Evolutionary conservation across 2,888 invertebrate genomes (phyloP).

Genomic region (Lampropteryx suffumata): DNA sequence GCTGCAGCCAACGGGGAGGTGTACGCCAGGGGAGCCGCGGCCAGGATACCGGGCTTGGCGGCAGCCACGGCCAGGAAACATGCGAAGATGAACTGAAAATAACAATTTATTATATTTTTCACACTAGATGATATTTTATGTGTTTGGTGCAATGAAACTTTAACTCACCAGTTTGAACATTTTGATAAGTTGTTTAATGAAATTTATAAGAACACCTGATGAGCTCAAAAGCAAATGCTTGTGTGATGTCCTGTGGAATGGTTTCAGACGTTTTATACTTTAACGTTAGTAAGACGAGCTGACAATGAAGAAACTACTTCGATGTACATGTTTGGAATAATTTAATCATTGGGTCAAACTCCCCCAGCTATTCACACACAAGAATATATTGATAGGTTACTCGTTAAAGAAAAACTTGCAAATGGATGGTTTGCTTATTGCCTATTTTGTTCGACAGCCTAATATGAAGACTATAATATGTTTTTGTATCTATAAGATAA

Average conservation of each 20-base stretch:
- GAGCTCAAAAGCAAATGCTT: slow-evolving; percentile 24
- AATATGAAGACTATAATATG: no score
- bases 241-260: slow-evolving; percentile 31
- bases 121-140: no score
- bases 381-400: neutral
- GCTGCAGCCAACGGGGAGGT: slow-evolving; percentile 39
- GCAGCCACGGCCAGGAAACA: slow-evolving; percentile 61
- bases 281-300: slow-evolving; percentile 39
- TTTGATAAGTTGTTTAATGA: slow-evolving; percentile 36
- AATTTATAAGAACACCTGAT: slow-evolving; percentile 20
- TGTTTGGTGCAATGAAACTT: neutral
- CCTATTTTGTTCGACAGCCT: no score
- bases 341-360: slow-evolving; percentile 21
- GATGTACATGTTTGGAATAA: slow-evolving; percentile 50
- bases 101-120: slow-evolving; percentile 18
- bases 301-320: slow-evolving; percentile 50
- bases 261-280: slow-evolving; percentile 52
- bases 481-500: no score
- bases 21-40: slow-evolving; percentile 46
- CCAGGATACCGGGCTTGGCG: slow-evolving; percentile 52
- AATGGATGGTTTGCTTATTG: no score
- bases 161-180: slow-evolving; percentile 76
- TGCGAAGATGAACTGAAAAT: slow-evolving; percentile 58
- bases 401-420: no score
- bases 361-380: neutral